Evolutionary conservation across 2,797 vertebrate genomes (phyloP).

Genomic region (Sardinella longiceps): DNA sequence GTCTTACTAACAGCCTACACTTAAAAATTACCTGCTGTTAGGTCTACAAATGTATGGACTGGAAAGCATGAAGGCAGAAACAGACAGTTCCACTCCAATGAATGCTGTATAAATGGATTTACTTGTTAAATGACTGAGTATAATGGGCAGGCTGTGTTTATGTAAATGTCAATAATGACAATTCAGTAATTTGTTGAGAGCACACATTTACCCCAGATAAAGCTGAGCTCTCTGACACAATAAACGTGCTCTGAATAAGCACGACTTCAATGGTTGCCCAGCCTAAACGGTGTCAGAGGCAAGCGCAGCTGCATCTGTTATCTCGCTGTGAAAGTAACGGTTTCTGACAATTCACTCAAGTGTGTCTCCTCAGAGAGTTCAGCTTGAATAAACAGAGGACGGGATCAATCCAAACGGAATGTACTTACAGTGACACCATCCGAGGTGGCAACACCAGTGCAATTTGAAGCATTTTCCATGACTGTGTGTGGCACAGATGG

Average conservation of each 20-base stretch:
- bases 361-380: not conserved
- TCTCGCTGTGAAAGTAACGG: constrained; percentile 9
- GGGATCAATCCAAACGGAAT: not conserved
- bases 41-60: not conserved
- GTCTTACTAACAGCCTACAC: not conserved
- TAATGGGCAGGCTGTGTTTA: not conserved
- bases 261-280: not conserved
- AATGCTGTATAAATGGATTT: not conserved
- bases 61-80: too few species aligned
- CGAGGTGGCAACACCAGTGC: constrained; percentile 99
- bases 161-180: not conserved
- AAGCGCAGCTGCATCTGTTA: constrained; percentile 6
- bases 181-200: not conserved
- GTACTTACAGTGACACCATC: constrained; percentile 99
- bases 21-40: too few species aligned
- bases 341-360: constrained; percentile 10
- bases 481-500: constrained; percentile 97
- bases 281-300: not conserved
- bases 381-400: not conserved
- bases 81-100: not conserved
- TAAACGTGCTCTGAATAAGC: not conserved
- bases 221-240: not conserved
- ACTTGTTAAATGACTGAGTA: not conserved
- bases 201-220: not conserved
- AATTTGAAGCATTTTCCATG: constrained; percentile 99